These are phyloP conservation scores for Cecropterus lyciades DNA, from an alignment of 1,140 invertebrate genomes.

Conservation along the genomic window DNA sequence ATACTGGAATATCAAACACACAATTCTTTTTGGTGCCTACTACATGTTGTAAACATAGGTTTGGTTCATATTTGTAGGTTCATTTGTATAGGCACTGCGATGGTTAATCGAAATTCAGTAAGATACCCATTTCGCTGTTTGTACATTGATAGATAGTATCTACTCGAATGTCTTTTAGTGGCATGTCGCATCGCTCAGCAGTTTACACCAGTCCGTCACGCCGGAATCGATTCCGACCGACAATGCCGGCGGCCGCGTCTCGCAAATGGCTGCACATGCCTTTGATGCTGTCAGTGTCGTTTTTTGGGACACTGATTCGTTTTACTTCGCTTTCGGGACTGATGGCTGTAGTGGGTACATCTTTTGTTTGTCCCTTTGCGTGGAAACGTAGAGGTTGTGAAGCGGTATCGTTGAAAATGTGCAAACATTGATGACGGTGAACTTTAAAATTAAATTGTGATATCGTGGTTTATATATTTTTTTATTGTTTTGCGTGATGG, in stretches of 20 bases:
- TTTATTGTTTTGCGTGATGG: no score
- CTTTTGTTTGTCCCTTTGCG: constrained; percentile 4
- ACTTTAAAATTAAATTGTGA: no score
- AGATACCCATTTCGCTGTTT: no score
- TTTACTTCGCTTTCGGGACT: not conserved
- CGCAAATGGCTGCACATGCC: constrained; percentile 6
- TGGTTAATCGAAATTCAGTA: no score
- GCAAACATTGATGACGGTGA: no score
- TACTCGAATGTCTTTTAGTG: not conserved
- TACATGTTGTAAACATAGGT: no score
- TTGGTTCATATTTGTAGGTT: no score
- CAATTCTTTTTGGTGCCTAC: no score
- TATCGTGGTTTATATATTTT: no score
- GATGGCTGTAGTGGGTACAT: not conserved
- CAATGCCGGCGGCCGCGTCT: not conserved
- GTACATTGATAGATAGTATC: not conserved
- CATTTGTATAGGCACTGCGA: no score
- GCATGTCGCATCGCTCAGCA: not conserved
- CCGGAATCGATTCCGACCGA: not conserved
- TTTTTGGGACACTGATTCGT: constrained; percentile 5
- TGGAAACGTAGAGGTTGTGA: not conserved
- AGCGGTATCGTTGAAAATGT: no score
- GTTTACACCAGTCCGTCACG: not conserved
- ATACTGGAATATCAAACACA: no score
- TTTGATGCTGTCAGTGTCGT: not conserved